A percentile compares a stretch with the other conserved stretches of the same genome.
Conservation (phyloP, 2,888 invertebrate genomes). For the Nemurella pictetii region DNA sequence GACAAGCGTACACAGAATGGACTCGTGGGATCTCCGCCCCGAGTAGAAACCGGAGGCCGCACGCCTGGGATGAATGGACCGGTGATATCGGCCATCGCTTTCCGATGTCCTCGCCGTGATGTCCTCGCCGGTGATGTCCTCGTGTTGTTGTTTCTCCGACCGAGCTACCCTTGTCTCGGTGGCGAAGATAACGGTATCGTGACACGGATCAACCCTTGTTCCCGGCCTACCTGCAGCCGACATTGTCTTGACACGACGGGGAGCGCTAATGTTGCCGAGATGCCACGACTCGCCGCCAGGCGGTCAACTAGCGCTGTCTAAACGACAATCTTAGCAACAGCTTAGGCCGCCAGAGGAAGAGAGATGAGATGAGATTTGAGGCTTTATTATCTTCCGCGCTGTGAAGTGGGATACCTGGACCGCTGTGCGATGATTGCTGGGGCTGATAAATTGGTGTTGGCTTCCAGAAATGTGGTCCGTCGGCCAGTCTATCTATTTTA, state of each 20-base stretch:
- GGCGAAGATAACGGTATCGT: constrained; percentile 32
- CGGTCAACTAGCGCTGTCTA: neutral
- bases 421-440: constrained; percentile 3
- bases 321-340: neutral
- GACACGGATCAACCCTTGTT: constrained; percentile 37
- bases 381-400: neutral
- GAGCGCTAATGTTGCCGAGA: neutral
- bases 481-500: neutral
- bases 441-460: constrained; percentile 5
- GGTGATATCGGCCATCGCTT: too few relatives aligned
- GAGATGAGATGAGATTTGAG: neutral
- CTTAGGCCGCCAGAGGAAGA: neutral
- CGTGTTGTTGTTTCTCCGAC: neutral
- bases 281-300: neutral
- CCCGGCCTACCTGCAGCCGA: constrained; percentile 8
- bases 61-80: neutral
- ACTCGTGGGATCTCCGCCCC: neutral
- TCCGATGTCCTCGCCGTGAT: too few relatives aligned
- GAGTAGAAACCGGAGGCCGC: neutral
- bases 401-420: constrained; percentile 12
- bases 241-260: constrained; percentile 4
- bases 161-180: neutral
- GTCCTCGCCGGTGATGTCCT: too few relatives aligned
- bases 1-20: neutral
- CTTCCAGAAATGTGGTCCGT: neutral